phyloP scores from a whole-genome alignment of 2,113 vertebrate species.

The Epinephelus moara region DNA sequence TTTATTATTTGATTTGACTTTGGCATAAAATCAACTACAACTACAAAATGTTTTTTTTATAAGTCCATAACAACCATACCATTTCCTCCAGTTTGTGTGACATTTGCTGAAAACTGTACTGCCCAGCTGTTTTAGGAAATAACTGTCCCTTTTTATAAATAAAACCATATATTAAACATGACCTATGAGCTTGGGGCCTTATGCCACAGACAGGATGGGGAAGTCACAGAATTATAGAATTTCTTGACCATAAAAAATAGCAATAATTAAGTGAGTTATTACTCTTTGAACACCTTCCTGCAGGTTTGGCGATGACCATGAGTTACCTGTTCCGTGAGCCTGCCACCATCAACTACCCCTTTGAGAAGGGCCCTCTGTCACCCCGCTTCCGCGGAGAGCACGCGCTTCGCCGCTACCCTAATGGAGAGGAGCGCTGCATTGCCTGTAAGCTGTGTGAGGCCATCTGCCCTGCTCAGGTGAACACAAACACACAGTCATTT shows the following conservation, averaged over 20 bases:
- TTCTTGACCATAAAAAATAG: neutral
- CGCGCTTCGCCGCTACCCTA: conserved; percentile 91
- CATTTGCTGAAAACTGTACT: neutral
- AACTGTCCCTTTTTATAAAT: neutral
- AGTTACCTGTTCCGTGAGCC: conserved; percentile 95
- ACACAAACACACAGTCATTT: neutral
- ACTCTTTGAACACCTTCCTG: neutral
- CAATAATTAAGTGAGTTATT: neutral
- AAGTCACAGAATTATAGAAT: neutral
- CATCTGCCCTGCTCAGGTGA: conserved; percentile 86
- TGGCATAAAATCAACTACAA: neutral
- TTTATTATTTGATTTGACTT: neutral
- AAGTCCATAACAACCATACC: too few relatives aligned
- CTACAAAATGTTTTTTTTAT: neutral
- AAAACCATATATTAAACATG: neutral
- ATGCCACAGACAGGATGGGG: neutral
- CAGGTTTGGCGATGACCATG: conserved; percentile 93
- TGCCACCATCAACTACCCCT: conserved; percentile 96
- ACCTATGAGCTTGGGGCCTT: neutral
- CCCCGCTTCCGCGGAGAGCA: conserved; percentile 95
- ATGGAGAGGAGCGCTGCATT: conserved; percentile 94
- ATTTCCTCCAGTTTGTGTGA: neutral
- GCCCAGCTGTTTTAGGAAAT: neutral
- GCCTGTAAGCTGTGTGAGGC: conserved; percentile 94
- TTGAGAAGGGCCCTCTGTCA: conserved; percentile 95